Evolutionary conservation across 2,888 invertebrate genomes (phyloP).

Genomic region (Platycnemis pennipes): DNA sequence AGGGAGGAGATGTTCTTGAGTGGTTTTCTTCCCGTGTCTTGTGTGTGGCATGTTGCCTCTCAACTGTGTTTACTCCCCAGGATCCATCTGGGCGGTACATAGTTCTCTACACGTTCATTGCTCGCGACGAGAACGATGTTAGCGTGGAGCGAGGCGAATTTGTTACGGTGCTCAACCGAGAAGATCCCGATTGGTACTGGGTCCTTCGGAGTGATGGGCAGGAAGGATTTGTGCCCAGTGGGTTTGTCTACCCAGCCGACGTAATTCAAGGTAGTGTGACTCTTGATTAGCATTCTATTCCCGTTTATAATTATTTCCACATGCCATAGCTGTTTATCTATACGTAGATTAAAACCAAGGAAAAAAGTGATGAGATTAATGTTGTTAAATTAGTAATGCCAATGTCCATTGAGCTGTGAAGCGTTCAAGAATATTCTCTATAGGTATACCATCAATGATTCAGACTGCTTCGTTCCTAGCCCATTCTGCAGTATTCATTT

Average conservation of each 20-base stretch:
- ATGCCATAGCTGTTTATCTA: no score
- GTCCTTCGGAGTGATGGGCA: slow-evolving; percentile 94
- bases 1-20: no score
- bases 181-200: slow-evolving; percentile 99
- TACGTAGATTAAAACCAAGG: no score
- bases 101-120: slow-evolving; percentile 95
- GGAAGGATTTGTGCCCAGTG: slow-evolving; percentile 97
- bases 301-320: no score
- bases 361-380: no score
- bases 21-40: no score
- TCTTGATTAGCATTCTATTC: slow-evolving; percentile 69
- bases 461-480: no score
- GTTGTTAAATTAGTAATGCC: no score
- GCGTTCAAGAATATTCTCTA: no score
- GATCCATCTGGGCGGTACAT: slow-evolving; percentile 95
- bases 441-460: no score
- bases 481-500: no score
- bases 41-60: background rate
- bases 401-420: no score
- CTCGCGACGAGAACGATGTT: slow-evolving; percentile 96
- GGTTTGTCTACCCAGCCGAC: slow-evolving; percentile 95
- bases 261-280: slow-evolving; percentile 83
- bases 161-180: slow-evolving; percentile 96
- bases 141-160: slow-evolving; percentile 96
- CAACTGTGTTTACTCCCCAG: slow-evolving; percentile 77